Evolutionary conservation across 2,888 invertebrate genomes (phyloP).

Genomic region (Alviniconcha strummeri): DNA sequence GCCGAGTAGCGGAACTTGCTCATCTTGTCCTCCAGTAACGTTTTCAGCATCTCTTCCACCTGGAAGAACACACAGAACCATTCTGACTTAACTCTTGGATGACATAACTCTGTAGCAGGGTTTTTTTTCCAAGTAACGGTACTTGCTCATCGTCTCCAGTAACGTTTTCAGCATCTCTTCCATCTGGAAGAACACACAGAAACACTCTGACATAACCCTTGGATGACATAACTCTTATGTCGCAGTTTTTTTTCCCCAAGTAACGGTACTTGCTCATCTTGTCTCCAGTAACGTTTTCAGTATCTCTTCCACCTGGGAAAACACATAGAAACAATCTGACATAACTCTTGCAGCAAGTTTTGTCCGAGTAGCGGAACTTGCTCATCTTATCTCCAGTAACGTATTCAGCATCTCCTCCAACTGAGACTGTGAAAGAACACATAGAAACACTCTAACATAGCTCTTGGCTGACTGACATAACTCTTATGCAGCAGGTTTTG

Average conservation of each 20-base stretch:
- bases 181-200: conserved; percentile 27
- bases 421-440: too few relatives aligned
- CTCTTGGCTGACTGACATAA: too few relatives aligned
- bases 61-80: too few relatives aligned
- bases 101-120: too few relatives aligned
- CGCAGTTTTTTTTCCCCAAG: too few relatives aligned
- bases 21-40: conserved; percentile 49
- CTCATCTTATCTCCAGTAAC: conserved; percentile 49
- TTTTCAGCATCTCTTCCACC: conserved; percentile 44
- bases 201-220: too few relatives aligned
- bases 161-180: conserved; percentile 45
- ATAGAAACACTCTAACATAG: too few relatives aligned
- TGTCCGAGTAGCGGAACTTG: conserved; percentile 53
- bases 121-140: conserved; percentile 54
- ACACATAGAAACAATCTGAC: too few relatives aligned
- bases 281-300: conserved; percentile 49
- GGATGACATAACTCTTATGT: too few relatives aligned
- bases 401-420: conserved; percentile 44
- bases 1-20: conserved; percentile 52
- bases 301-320: conserved; percentile 35
- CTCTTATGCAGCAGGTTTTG: conserved; percentile 50
- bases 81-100: neutral
- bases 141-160: conserved; percentile 48
- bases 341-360: conserved; percentile 41
- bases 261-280: conserved; percentile 52